Percentiles rank a stretch among this genome's conserved stretches.
Evolutionary conservation across 1,140 invertebrate species (phyloP).

Genomic region (Eriocheir sinensis): DNA sequence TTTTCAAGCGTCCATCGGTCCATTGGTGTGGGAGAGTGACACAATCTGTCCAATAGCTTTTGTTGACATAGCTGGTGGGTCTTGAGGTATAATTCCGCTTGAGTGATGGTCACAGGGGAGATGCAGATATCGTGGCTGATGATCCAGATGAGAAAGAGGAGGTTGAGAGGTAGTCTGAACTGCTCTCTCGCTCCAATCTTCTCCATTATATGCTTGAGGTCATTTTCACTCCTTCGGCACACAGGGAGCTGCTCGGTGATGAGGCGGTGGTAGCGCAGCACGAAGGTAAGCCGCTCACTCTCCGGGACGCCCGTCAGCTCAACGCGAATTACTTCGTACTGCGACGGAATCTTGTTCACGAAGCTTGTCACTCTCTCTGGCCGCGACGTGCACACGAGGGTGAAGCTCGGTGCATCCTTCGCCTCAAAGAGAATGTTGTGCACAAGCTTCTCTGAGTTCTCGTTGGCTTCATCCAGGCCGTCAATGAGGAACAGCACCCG

Average conservation of each 20-base stretch:
- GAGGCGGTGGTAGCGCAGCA: not conserved
- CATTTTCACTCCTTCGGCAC: not conserved
- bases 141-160: not conserved
- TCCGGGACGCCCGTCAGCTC: constrained; percentile 35
- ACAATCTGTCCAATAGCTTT: constrained; percentile 20
- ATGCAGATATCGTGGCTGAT: no score
- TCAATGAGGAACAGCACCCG: not conserved
- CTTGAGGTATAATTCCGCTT: not conserved
- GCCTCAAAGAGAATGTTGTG: not conserved
- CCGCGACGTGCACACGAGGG: constrained; percentile 31
- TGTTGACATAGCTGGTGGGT: constrained; percentile 27
- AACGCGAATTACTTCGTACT: constrained; percentile 28
- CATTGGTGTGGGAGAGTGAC: not conserved
- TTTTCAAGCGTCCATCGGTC: not conserved
- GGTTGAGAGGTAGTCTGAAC: not conserved
- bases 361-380: constrained; percentile 42
- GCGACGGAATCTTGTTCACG: not conserved
- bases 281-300: not conserved
- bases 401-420: not conserved
- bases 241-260: not conserved
- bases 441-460: not conserved
- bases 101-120: not conserved
- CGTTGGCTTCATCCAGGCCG: constrained; percentile 40
- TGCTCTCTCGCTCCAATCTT: not conserved
- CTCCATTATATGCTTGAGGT: not conserved